Base-by-base conservation (phyloP, 2,888 invertebrate species). In the Agonopterix heracliana region DNA sequence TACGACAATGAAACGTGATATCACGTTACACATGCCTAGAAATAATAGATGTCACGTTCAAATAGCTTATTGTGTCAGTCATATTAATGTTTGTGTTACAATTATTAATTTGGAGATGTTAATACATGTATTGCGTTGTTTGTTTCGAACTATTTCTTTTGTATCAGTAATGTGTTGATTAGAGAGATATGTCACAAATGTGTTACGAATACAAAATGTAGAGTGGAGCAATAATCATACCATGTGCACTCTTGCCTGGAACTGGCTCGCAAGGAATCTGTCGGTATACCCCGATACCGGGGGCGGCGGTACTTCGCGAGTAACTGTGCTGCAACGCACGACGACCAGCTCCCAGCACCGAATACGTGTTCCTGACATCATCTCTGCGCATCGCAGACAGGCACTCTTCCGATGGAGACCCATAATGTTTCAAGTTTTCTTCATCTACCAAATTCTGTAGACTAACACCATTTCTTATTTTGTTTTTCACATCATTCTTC, bases 281-380 rank as follows among this genome's bases (percentile, higher is more conserved):
- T 11, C 89, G 72, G 54, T 89, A 89, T 14, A 82, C 68, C 10
- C 89, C 89, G 34, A 80, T 72, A 41, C 84, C 81, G 2, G 88
- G 83, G 9, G 74, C 75, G 1, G 73, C 73, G n/a, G 78, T 71
- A 48, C 63, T 66, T 34, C 77, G 70, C 12, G 80, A 77, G 48
- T 66, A 63, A 9, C 79, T 73, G 10, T 78, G 74, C 47, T 74
- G 71, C 50, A 65, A 54, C 40, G 75, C 74, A 49, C 75, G 71
- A 50, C 75, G 75, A 49, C 74, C 68, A 7, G 79, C 84, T 49
- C 81, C 81, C 14, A 71, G 71, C 11, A 89, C 71, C 0, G 82
- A 85, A 63, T 89, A 89, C 0, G 78, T 85, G 60, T 81, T 82
- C 56, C 72, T 80, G 3, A 66, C 65, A 45, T 78, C 81, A 43